phyloP scores from a whole-genome alignment of 2,113 vertebrate genomes.

The Brachypteracias leptosomus region DNA sequence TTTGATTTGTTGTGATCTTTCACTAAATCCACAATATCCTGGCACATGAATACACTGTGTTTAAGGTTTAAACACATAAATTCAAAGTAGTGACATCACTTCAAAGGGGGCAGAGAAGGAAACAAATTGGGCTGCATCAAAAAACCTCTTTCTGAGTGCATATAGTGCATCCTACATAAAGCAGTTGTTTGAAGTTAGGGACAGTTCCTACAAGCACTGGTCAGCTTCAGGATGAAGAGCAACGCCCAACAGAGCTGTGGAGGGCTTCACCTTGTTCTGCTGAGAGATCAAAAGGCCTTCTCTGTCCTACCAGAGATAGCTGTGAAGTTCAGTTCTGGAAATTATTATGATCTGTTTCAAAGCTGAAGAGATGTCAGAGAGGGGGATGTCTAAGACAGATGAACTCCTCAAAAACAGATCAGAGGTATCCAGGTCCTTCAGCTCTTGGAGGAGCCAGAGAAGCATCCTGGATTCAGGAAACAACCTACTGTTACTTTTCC shows the following conservation, averaged over 20 bases:
- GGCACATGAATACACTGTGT: not conserved
- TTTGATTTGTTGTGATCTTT: conserved; percentile 35
- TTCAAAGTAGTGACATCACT: conserved; percentile 5
- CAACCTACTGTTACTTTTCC: not conserved
- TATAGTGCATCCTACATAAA: not conserved
- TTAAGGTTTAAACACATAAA: not conserved
- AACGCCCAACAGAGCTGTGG: not conserved
- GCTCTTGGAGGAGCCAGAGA: not conserved
- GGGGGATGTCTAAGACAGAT: not conserved
- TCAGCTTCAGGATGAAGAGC: not conserved
- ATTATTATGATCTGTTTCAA: not conserved
- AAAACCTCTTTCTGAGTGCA: not conserved
- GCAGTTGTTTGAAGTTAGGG: not conserved
- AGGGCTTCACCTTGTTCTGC: not conserved
- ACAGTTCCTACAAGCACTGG: not conserved
- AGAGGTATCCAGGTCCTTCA: not conserved
- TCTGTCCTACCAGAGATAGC: not conserved
- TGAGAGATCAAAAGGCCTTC: not conserved
- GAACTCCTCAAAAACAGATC: not conserved
- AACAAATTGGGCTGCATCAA: not conserved
- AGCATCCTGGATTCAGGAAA: not conserved
- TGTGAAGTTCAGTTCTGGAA: not conserved
- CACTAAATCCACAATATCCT: conserved; percentile 42
- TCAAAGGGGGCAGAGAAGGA: not conserved
- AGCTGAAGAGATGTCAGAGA: not conserved